phyloP scores from a whole-genome alignment of 2,797 vertebrate genomes.

The Clarias laeviceps region DNA sequence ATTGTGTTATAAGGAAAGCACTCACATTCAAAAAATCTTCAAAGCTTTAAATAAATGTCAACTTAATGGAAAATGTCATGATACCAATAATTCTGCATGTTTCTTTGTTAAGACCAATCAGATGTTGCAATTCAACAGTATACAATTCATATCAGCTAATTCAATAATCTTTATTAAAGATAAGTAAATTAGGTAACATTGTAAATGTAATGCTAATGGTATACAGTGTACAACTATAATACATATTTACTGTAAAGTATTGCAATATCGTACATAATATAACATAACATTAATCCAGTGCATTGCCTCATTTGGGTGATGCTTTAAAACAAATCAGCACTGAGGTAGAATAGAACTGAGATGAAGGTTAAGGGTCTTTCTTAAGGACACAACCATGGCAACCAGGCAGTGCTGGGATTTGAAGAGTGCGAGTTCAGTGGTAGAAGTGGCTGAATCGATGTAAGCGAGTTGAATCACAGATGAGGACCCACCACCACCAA shows the following conservation, averaged over 20 bases:
- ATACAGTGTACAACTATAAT: neutral
- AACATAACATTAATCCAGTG: neutral
- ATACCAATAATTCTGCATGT: neutral
- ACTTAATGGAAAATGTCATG: neutral
- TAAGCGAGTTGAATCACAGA: neutral
- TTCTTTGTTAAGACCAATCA: neutral
- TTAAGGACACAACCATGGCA: slow-evolving; percentile 1
- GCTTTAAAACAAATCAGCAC: neutral
- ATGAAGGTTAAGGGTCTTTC: slow-evolving; percentile 3
- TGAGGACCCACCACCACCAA: neutral
- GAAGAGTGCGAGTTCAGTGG: neutral
- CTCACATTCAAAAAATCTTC: neutral
- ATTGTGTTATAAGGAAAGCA: neutral
- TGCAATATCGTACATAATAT: neutral
- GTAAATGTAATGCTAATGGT: neutral
- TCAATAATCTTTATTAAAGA: neutral
- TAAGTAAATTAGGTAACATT: neutral
- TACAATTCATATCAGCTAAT: neutral
- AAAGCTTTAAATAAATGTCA: neutral
- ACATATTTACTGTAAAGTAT: neutral
- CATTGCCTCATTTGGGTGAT: neutral
- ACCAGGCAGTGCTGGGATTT: neutral
- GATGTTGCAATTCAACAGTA: neutral
- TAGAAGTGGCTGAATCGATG: neutral
- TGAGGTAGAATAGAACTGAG: neutral